Evolutionary conservation across 2,888 invertebrate species (phyloP).

Genomic region (Seira sanloemensis): DNA sequence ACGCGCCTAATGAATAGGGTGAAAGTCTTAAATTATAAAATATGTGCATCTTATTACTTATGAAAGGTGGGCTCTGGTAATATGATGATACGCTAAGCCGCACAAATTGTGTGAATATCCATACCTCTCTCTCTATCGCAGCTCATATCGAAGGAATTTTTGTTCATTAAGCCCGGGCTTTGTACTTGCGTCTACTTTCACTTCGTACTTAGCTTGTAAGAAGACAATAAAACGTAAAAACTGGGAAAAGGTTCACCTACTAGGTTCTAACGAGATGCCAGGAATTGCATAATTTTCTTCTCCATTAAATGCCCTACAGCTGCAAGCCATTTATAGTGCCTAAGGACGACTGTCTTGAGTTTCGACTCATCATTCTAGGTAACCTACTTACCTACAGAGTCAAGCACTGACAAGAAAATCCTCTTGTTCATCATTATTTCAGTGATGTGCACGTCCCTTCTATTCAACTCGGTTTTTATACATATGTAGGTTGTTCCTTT

Average conservation of each 20-base stretch:
- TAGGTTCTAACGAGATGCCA: background rate
- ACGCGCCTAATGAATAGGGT: constrained; percentile 3
- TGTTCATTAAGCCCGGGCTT: no score
- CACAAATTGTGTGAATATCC: no score
- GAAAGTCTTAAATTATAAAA: constrained; percentile 31
- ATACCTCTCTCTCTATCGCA: no score
- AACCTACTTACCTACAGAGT: background rate
- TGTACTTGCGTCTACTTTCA: no score
- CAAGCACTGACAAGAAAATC: background rate
- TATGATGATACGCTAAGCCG: no score
- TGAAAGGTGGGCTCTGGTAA: no score
- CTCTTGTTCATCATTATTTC: background rate
- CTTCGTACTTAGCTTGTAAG: no score
- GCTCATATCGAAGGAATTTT: no score
- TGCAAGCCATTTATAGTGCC: background rate
- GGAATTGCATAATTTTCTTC: background rate
- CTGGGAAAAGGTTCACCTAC: background rate
- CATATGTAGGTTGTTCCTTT: background rate
- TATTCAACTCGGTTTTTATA: background rate
- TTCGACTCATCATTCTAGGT: background rate
- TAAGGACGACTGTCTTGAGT: background rate
- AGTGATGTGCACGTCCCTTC: background rate
- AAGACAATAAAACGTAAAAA: background rate
- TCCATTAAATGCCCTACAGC: background rate
- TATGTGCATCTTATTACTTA: constrained; percentile 9